Evolutionary conservation across 2,113 vertebrate genomes (phyloP).

Genomic region (Rhinopomastus cyanomelas): DNA sequence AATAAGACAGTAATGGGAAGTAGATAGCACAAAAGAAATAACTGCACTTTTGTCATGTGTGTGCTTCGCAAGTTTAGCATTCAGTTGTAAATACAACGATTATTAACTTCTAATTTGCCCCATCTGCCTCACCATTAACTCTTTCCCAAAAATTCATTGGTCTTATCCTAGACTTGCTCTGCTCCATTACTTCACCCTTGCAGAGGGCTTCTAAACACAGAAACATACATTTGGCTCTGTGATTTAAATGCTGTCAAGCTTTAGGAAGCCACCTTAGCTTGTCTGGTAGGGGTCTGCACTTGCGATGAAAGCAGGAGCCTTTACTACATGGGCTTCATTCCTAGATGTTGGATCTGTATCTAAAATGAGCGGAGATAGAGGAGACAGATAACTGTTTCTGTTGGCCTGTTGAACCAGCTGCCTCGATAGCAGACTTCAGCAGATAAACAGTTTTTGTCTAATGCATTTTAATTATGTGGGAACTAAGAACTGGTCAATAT

Average conservation of each 20-base stretch:
- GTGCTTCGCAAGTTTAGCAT: neutral
- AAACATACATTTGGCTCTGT: neutral
- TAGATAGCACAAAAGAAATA: neutral
- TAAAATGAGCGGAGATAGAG: neutral
- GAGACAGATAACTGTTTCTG: neutral
- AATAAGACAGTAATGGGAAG: neutral
- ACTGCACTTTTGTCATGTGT: fast-evolving
- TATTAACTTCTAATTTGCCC: neutral
- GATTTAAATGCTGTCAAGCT: neutral
- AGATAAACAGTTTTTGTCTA: neutral
- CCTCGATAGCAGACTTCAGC: neutral
- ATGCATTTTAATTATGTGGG: neutral
- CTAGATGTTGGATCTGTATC: neutral
- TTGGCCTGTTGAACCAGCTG: neutral
- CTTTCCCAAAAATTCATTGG: neutral
- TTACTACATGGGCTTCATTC: neutral
- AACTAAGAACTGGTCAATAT: neutral
- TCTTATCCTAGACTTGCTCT: neutral
- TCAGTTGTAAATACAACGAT: neutral
- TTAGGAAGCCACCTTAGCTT: neutral
- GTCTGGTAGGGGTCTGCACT: neutral
- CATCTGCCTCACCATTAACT: neutral
- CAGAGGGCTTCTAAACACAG: neutral
- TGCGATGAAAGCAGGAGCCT: neutral
- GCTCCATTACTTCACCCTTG: neutral